Percentiles rank a stretch among this genome's conserved stretches.
These are phyloP conservation scores for Calcarius lapponicus DNA, from an alignment of 2,797 vertebrate species.

Conservation along the genomic window DNA sequence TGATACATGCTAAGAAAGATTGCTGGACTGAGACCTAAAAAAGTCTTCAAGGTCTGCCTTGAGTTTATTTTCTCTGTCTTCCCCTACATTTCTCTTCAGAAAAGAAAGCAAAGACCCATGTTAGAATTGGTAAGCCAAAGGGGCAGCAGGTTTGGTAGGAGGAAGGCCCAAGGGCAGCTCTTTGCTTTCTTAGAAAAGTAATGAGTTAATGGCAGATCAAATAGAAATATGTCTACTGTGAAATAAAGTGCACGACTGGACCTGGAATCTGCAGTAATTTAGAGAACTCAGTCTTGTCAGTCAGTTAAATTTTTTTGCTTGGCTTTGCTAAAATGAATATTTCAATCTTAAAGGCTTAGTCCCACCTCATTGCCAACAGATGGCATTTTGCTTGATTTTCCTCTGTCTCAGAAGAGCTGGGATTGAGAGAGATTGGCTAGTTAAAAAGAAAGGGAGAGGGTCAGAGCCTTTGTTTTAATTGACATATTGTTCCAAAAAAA, in stretches of 20 bases:
- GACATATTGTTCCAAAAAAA: background rate
- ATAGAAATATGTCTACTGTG: background rate
- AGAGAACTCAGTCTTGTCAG: background rate
- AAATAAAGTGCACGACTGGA: background rate
- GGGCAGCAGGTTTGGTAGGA: background rate
- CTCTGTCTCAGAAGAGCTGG: background rate
- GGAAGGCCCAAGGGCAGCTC: background rate
- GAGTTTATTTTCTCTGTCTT: background rate
- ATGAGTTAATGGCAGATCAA: background rate
- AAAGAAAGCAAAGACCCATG: background rate
- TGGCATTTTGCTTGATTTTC: constrained; percentile 28
- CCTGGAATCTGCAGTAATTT: background rate
- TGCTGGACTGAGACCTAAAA: background rate
- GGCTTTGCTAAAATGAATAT: background rate
- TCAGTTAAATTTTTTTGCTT: background rate
- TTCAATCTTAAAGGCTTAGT: background rate
- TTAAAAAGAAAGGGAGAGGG: background rate
- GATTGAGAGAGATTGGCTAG: background rate
- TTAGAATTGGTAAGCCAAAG: background rate
- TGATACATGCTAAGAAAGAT: accelerated
- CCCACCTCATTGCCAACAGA: background rate
- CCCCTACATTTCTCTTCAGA: background rate
- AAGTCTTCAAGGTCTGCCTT: background rate
- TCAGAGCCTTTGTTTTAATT: background rate
- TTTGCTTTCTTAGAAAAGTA: background rate